These are phyloP conservation scores for Diadromus collaris DNA, from an alignment of 2,888 invertebrate genomes.

Conservation along the genomic window DNA sequence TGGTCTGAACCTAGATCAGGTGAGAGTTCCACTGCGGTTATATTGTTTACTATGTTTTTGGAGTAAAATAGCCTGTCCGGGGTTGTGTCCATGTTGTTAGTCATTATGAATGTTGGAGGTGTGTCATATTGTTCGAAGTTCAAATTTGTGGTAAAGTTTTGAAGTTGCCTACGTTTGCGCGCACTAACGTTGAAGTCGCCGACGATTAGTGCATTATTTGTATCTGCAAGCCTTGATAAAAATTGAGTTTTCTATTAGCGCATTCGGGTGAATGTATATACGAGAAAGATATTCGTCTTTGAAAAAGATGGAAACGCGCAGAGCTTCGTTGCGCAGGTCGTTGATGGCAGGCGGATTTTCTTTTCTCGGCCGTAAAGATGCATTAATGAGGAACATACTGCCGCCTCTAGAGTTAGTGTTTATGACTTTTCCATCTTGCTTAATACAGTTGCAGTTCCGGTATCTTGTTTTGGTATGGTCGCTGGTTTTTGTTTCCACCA, in stretches of 20 bases:
- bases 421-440: conserved; percentile 9
- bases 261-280: conserved; percentile 14
- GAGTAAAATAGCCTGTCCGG: neutral
- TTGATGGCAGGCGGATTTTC: conserved; percentile 11
- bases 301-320: neutral
- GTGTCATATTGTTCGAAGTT: conserved; percentile 2
- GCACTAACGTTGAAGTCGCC: conserved; percentile 5
- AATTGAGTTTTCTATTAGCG: neutral
- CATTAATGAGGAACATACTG: neutral
- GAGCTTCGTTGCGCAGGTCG: conserved; percentile 17
- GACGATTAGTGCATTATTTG: neutral
- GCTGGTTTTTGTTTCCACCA: conserved; percentile 26
- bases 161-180: neutral
- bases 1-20: conserved; percentile 19
- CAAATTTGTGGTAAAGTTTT: neutral
- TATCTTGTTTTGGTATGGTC: neutral
- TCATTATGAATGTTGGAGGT: conserved; percentile 3
- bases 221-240: neutral
- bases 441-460: neutral
- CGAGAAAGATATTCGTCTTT: conserved; percentile 1
- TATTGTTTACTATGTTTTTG: neutral
- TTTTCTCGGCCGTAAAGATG: conserved; percentile 2
- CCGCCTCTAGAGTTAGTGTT: conserved; percentile 26
- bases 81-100: neutral
- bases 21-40: neutral